phyloP scores from a whole-genome alignment of 2,888 invertebrate genomes.

The Mayetiola destructor region DNA sequence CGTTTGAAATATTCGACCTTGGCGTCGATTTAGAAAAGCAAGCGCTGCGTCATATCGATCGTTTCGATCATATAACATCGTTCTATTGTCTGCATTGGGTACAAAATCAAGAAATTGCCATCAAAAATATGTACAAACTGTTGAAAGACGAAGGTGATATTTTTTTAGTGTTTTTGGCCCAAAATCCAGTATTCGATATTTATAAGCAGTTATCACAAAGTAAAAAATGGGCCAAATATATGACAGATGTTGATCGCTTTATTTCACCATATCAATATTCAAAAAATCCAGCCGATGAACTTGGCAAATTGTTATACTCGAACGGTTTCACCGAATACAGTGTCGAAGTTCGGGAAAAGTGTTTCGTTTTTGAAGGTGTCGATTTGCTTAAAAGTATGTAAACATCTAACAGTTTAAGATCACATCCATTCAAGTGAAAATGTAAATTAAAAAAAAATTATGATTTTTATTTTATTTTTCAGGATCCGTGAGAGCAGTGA shows the following conservation, averaged over 20 bases:
- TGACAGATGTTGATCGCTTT: slow-evolving; percentile 48
- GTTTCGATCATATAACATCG: slow-evolving; percentile 56
- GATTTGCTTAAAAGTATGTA: slow-evolving; percentile 44
- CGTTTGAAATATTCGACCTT: slow-evolving; percentile 43
- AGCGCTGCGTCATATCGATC: slow-evolving; percentile 18
- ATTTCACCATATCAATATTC: slow-evolving; percentile 54
- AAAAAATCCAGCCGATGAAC: slow-evolving; percentile 41
- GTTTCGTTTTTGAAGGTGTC: slow-evolving; percentile 43
- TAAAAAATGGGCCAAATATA: slow-evolving; percentile 47
- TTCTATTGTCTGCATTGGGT: slow-evolving; percentile 74
- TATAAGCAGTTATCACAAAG: slow-evolving; percentile 46
- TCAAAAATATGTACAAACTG: slow-evolving; percentile 49
- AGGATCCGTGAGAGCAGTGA: slow-evolving; percentile 54
- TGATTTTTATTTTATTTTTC: slow-evolving; percentile 29
- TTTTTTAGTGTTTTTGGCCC: slow-evolving; percentile 51
- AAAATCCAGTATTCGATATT: slow-evolving; percentile 52
- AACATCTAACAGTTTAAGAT: slow-evolving; percentile 5
- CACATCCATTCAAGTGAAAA: slow-evolving; percentile 2
- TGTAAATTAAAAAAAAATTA: slow-evolving; percentile 9
- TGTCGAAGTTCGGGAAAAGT: slow-evolving; percentile 44
- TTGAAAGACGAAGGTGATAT: slow-evolving; percentile 54
- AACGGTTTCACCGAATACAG: slow-evolving; percentile 46
- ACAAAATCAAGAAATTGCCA: slow-evolving; percentile 47
- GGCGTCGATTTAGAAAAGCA: slow-evolving; percentile 36
- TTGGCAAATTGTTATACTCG: slow-evolving; percentile 40